Conservation (phyloP, 2,888 invertebrate species). For the Fragum sueziense region DNA sequence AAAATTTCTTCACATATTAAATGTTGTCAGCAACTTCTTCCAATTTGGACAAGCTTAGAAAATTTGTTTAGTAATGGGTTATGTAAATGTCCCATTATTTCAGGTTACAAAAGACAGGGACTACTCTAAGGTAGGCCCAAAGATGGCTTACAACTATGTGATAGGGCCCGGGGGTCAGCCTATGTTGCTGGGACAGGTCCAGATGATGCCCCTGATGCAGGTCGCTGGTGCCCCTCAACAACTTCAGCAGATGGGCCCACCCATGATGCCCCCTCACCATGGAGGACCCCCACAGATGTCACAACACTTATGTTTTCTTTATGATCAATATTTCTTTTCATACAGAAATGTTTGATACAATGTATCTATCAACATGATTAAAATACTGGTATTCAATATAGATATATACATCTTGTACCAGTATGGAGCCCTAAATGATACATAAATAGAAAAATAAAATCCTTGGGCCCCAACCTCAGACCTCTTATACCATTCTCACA, state of each 20-base stretch:
- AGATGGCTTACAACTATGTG: conserved; percentile 79
- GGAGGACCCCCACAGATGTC: conserved; percentile 64
- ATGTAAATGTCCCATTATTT: too few relatives aligned
- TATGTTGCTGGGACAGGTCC: conserved; percentile 78
- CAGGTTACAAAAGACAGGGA: background rate
- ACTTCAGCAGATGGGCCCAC: conserved; percentile 55
- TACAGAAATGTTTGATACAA: conserved; percentile 99
- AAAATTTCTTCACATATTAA: too few relatives aligned
- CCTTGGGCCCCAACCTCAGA: too few relatives aligned
- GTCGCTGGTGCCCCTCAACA: conserved; percentile 61
- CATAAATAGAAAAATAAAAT: too few relatives aligned
- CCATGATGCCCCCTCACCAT: conserved; percentile 56
- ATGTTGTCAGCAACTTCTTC: too few relatives aligned
- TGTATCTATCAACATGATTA: conserved; percentile 99
- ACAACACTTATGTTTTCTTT: too few relatives aligned
- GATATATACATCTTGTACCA: conserved; percentile 87
- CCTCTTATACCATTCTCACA: too few relatives aligned
- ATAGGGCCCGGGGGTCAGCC: conserved; percentile 81
- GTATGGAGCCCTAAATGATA: too few relatives aligned
- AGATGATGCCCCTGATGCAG: conserved; percentile 70
- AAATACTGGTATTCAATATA: conserved; percentile 97
- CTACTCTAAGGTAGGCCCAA: conserved; percentile 23
- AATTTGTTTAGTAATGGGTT: too few relatives aligned
- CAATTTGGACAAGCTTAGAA: too few relatives aligned
- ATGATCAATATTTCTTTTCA: too few relatives aligned